Conservation (phyloP, 2,888 invertebrate genomes). For the Taphrorychus bicolor region DNA sequence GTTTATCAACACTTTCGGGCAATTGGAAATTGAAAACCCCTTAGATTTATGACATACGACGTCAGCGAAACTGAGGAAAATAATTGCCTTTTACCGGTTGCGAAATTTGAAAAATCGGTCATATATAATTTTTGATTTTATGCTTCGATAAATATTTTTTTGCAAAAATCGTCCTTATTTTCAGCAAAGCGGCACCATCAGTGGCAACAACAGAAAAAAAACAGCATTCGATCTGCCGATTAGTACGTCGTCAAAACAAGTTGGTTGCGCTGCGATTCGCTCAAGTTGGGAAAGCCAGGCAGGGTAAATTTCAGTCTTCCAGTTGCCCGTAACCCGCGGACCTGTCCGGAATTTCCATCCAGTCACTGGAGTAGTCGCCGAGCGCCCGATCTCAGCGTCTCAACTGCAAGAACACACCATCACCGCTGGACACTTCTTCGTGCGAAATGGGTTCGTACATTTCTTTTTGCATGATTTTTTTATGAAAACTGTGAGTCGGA, state of each 20-base stretch:
- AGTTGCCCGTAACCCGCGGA: slow-evolving; percentile 35
- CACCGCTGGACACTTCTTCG: slow-evolving; percentile 14
- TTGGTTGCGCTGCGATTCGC: slow-evolving; percentile 32
- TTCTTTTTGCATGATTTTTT: slow-evolving; percentile 6
- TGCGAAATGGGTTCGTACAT: slow-evolving; percentile 34
- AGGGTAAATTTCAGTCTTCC: slow-evolving; percentile 37
- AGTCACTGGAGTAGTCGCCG: slow-evolving; percentile 8
- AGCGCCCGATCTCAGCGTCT: slow-evolving; percentile 20
- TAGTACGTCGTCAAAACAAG: slow-evolving; percentile 24
- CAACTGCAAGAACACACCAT: slow-evolving; percentile 9
- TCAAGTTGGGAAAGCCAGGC: slow-evolving; percentile 26
- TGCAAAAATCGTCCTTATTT: too few relatives aligned
- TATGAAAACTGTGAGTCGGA: too few relatives aligned
- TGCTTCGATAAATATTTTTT: background rate
- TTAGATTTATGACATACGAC: background rate
- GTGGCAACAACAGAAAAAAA: background rate
- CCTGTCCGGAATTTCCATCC: slow-evolving; percentile 13
- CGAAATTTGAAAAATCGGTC: too few relatives aligned
- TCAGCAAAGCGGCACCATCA: background rate
- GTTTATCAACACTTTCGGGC: background rate
- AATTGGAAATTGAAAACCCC: background rate
- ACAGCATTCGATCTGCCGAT: slow-evolving; percentile 3
- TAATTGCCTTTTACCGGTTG: background rate
- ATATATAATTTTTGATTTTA: too few relatives aligned
- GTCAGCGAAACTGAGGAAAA: background rate